Conservation (phyloP, 1,140 invertebrate species). For the Drosophila pandora region DNA sequence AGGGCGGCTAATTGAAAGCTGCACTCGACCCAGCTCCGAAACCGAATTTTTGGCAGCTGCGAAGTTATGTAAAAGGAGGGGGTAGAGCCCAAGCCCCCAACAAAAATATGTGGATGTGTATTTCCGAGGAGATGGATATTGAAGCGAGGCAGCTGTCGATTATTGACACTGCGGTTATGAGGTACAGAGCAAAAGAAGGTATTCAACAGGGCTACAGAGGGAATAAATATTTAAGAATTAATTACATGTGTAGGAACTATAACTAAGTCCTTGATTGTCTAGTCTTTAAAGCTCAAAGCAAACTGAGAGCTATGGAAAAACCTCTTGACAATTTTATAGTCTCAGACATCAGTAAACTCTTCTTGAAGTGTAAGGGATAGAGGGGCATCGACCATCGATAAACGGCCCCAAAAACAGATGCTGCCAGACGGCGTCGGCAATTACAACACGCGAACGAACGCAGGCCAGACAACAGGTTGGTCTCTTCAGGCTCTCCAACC, state of each 20-base stretch:
- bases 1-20: conserved; percentile 80
- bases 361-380: conserved; percentile 10
- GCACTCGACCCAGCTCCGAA: conserved; percentile 65
- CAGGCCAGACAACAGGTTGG: conserved; percentile 70
- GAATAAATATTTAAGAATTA: background rate
- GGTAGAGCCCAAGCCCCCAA: background rate
- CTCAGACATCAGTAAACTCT: background rate
- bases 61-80: conserved; percentile 72
- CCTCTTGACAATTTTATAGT: no score
- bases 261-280: no score
- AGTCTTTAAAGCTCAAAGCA: no score
- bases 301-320: no score
- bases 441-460: conserved; percentile 74
- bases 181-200: conserved; percentile 17
- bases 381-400: conserved; percentile 58
- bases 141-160: conserved; percentile 77
- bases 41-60: conserved; percentile 33
- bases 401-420: conserved; percentile 68
- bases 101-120: conserved; percentile 2
- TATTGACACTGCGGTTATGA: conserved; percentile 75
- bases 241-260: no score
- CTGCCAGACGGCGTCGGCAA: conserved; percentile 70
- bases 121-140: conserved; percentile 44
- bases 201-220: background rate
- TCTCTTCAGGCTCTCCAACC: conserved; percentile 6